Conservation (phyloP, 2,888 invertebrate species). For the Lasioglossum leucozonium region DNA sequence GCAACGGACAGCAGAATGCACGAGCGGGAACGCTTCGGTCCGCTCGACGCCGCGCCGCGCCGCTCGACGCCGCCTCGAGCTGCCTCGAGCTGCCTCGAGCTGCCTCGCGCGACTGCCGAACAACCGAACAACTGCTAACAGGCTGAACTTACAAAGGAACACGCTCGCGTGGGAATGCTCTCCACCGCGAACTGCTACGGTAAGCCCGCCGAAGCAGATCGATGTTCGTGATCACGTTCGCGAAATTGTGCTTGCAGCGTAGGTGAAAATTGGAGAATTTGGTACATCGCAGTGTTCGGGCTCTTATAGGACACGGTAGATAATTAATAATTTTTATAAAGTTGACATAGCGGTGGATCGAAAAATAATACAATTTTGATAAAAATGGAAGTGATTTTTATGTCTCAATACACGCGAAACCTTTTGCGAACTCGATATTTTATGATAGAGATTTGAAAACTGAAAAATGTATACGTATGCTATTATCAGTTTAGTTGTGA, state of each 20-base stretch:
- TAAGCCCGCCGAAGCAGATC: neutral
- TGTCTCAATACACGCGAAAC: too few species aligned
- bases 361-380: too few species aligned
- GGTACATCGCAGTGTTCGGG: too few species aligned
- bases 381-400: too few species aligned
- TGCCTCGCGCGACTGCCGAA: slow-evolving; percentile 5
- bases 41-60: neutral
- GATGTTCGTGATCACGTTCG: neutral
- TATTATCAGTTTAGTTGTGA: neutral
- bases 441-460: neutral
- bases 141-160: slow-evolving; percentile 20
- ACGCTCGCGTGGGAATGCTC: slow-evolving; percentile 38
- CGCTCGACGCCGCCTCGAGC: neutral
- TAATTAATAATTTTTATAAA: too few species aligned
- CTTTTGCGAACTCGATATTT: neutral
- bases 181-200: neutral
- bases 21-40: slow-evolving; percentile 21
- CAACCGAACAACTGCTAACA: slow-evolving; percentile 15
- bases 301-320: too few species aligned
- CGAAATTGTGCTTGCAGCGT: too few species aligned
- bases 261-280: too few species aligned
- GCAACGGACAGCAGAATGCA: slow-evolving; percentile 55
- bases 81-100: neutral
- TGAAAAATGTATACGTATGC: neutral
- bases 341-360: too few species aligned